Percentiles rank a stretch among this genome's conserved stretches.
Conservation (phyloP, 1,140 invertebrate genomes). For the Heliconius hermathena region DNA sequence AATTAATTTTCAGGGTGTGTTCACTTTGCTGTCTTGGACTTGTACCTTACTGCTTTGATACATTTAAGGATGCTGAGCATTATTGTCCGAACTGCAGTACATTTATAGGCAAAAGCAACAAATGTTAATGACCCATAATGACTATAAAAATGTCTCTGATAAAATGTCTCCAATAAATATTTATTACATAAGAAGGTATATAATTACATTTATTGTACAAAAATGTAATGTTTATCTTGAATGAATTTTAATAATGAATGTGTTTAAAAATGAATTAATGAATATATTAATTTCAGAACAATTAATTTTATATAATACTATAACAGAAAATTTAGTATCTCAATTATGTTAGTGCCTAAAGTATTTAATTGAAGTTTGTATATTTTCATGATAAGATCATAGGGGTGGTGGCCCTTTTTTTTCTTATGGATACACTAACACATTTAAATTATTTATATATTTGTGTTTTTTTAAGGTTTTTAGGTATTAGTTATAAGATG, state of each 20-base stretch:
- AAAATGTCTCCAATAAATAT: not conserved
- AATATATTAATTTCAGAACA: not conserved
- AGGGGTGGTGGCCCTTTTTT: slow-evolving; percentile 14
- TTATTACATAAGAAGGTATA: not conserved
- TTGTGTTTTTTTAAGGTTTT: slow-evolving; percentile 27
- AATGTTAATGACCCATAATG: slow-evolving; percentile 51
- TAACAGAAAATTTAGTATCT: not conserved
- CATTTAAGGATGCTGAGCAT: slow-evolving; percentile 77
- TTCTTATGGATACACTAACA: not conserved
- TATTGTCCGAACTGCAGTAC: slow-evolving; percentile 76
- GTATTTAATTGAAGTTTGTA: slow-evolving; percentile 15
- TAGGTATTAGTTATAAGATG: slow-evolving; percentile 33
- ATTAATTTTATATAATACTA: not conserved
- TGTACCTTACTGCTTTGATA: slow-evolving; percentile 74
- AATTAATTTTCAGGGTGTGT: slow-evolving; percentile 63
- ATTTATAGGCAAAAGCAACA: slow-evolving; percentile 72
- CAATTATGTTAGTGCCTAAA: slow-evolving; percentile 11
- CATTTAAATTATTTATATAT: slow-evolving; percentile 20
- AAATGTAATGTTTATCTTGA: not conserved
- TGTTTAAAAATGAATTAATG: too few species aligned
- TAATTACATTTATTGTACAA: not conserved
- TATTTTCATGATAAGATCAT: not conserved
- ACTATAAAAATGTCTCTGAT: slow-evolving; percentile 5
- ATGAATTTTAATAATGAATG: not conserved
- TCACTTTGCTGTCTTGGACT: slow-evolving; percentile 74